Evolutionary conservation across 2,797 vertebrate species (phyloP).

Genomic region (Chaunax sp.): DNA sequence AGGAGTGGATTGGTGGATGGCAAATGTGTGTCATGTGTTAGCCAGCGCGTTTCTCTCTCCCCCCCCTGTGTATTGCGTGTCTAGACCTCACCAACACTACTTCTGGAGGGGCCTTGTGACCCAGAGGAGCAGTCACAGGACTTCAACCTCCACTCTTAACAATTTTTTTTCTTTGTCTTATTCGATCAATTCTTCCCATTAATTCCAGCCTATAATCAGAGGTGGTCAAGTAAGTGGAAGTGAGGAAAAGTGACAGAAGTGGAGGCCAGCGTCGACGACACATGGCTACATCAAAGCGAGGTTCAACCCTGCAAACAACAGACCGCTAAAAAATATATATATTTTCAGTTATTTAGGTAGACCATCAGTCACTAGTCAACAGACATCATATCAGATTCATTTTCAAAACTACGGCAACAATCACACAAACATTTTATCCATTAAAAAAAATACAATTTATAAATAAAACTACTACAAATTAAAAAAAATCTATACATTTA

Average conservation of each 20-base stretch:
- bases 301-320: constrained; percentile 8
- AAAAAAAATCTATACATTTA: background rate
- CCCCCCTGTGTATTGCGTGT: constrained; percentile 83
- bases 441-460: background rate
- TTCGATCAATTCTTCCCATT: constrained; percentile 45
- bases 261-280: constrained; percentile 12
- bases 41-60: constrained; percentile 56
- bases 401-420: background rate
- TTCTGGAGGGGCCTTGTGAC: constrained; percentile 72
- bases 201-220: constrained; percentile 42
- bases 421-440: background rate
- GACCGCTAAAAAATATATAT: background rate
- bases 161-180: constrained; percentile 3
- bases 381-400: background rate
- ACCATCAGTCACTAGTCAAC: constrained; percentile 13
- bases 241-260: constrained; percentile 79
- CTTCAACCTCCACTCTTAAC: constrained; percentile 43
- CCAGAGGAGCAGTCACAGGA: constrained; percentile 62
- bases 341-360: background rate
- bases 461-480: background rate
- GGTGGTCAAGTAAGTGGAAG: constrained; percentile 78
- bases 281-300: constrained; percentile 27
- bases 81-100: constrained; percentile 74
- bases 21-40: constrained; percentile 71
- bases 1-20: no score